Conservation (phyloP, 1,140 invertebrate genomes). For the Homarus americanus region DNA sequence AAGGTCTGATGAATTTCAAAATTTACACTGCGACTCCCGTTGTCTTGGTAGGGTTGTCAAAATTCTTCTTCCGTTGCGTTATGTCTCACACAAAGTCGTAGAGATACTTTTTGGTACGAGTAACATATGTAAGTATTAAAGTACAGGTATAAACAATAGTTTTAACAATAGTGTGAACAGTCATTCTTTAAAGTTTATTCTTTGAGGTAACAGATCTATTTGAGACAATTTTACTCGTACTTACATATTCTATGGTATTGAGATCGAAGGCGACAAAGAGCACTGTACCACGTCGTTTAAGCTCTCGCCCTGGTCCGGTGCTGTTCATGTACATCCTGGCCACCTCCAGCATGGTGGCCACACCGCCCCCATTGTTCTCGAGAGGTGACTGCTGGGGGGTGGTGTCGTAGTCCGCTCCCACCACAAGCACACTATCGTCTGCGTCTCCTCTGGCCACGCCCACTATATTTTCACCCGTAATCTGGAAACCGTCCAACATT, state of each 20-base stretch:
- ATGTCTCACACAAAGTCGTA: too few species aligned
- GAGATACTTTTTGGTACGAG: too few species aligned
- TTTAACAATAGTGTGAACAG: background rate
- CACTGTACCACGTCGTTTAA: background rate
- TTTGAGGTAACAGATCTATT: background rate
- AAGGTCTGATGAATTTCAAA: too few species aligned
- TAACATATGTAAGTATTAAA: background rate
- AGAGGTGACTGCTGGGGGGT: background rate
- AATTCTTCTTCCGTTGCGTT: too few species aligned
- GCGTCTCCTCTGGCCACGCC: constrained; percentile 15
- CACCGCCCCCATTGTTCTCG: constrained; percentile 58
- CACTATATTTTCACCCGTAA: constrained; percentile 42
- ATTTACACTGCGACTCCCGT: too few species aligned
- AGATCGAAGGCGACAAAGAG: constrained; percentile 62
- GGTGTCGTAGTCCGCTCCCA: constrained; percentile 57
- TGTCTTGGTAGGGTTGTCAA: too few species aligned
- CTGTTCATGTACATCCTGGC: constrained; percentile 35
- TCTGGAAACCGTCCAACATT: background rate
- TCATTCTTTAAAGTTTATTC: background rate
- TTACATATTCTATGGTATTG: constrained; percentile 35
- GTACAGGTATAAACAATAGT: background rate
- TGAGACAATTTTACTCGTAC: background rate
- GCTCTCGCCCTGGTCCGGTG: background rate
- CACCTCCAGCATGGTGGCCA: constrained; percentile 53
- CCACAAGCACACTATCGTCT: constrained; percentile 2